A percentile compares a stretch with the other conserved stretches of the same genome.
Conservation (phyloP, 2,888 invertebrate genomes). For the Molorchus minor region DNA sequence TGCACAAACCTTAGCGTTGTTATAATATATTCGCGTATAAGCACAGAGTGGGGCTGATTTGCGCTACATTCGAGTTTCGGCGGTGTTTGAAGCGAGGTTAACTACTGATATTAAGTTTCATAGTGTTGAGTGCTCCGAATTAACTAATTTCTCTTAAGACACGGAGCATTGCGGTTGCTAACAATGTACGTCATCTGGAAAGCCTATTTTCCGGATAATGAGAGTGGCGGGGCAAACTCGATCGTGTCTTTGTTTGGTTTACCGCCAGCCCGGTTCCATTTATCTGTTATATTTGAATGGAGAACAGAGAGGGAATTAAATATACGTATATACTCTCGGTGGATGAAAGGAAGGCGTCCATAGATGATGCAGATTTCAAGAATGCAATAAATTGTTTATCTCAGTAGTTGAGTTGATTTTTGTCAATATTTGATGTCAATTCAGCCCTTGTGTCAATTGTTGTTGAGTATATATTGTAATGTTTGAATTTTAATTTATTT, state of each 20-base stretch:
- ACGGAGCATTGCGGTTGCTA: slow-evolving; percentile 49
- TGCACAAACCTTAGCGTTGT: background rate
- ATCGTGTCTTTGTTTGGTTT: slow-evolving; percentile 44
- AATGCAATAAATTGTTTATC: too few species aligned
- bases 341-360: background rate
- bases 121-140: slow-evolving; percentile 51
- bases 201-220: slow-evolving; percentile 53
- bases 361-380: too few species aligned
- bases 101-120: slow-evolving; percentile 53
- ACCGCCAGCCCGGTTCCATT: slow-evolving; percentile 10
- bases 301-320: background rate
- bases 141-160: slow-evolving; percentile 56
- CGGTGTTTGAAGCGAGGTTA: slow-evolving; percentile 45
- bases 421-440: too few species aligned
- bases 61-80: slow-evolving; percentile 10
- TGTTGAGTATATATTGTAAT: too few species aligned
- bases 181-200: slow-evolving; percentile 51
- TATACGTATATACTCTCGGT: background rate
- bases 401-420: too few species aligned
- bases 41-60: slow-evolving; percentile 2
- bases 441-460: too few species aligned
- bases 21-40: slow-evolving; percentile 2
- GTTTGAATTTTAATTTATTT: too few species aligned
- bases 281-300: slow-evolving; percentile 16
- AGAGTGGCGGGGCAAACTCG: slow-evolving; percentile 43